phyloP scores from a whole-genome alignment of 2,888 invertebrate genomes.

The Azorinus chamasolen region DNA sequence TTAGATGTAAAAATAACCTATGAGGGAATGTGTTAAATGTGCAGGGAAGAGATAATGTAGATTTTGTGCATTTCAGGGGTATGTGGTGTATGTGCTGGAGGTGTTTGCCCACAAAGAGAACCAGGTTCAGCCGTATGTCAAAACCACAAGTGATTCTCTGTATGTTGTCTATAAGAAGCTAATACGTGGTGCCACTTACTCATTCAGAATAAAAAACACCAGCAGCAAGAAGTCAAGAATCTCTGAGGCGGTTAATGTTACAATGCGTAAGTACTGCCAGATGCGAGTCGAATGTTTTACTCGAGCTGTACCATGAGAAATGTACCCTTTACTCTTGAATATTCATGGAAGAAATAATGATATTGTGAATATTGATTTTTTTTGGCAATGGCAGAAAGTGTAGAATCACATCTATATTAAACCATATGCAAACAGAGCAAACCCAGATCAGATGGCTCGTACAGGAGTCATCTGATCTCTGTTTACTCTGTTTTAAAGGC shows the following conservation, averaged over 20 bases:
- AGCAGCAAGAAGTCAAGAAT: slow-evolving; percentile 31
- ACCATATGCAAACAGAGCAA: too few species aligned
- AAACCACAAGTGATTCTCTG: slow-evolving; percentile 10
- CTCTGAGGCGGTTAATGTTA: slow-evolving; percentile 45
- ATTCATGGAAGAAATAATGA: too few species aligned
- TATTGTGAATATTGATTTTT: too few species aligned
- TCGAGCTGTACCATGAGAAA: too few species aligned
- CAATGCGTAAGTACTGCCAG: slow-evolving; percentile 65
- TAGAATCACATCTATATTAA: too few species aligned
- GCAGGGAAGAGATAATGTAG: neutral
- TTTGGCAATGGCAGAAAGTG: too few species aligned
- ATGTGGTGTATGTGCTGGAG: slow-evolving; percentile 48
- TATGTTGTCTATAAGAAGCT: slow-evolving; percentile 31
- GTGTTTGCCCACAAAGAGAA: slow-evolving; percentile 1
- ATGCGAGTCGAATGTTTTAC: too few species aligned
- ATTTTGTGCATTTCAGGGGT: slow-evolving; percentile 48
- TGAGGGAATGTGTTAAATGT: neutral
- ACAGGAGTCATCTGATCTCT: too few species aligned
- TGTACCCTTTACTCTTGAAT: too few species aligned
- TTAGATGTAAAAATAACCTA: too few species aligned
- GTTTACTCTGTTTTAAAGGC: too few species aligned
- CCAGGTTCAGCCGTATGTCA: slow-evolving; percentile 18
- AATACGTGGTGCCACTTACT: slow-evolving; percentile 69
- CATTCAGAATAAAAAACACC: slow-evolving; percentile 58
- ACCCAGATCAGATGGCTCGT: too few species aligned